A percentile compares a stretch with the other conserved stretches of the same genome.
Conservation (phyloP, 2,113 vertebrate species). For the Malurus melanocephalus region DNA sequence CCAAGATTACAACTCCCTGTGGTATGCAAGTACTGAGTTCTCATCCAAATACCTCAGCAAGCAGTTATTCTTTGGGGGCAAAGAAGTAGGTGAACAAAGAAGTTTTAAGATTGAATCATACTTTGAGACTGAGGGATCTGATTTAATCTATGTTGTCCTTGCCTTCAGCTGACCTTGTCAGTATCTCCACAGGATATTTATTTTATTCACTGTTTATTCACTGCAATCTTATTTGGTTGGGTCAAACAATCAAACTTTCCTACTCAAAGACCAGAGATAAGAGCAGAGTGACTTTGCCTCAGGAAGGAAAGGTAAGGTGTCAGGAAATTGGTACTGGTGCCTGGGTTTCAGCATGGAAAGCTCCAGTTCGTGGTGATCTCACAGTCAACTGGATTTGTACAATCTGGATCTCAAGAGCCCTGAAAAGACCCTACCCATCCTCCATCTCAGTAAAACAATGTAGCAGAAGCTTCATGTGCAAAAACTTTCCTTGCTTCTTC, state of each 20-base stretch:
- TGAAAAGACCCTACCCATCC: neutral
- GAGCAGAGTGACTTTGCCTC: neutral
- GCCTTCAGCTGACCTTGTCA: neutral
- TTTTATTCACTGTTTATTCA: neutral
- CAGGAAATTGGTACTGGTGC: neutral
- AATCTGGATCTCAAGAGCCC: neutral
- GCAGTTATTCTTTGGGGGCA: neutral
- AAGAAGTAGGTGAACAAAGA: neutral
- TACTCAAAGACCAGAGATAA: neutral
- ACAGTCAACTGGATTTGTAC: neutral
- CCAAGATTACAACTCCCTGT: neutral
- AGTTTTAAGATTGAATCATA: neutral
- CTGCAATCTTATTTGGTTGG: neutral
- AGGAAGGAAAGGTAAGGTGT: neutral
- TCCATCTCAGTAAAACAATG: neutral
- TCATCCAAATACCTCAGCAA: neutral
- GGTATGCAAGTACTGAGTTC: neutral
- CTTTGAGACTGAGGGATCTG: neutral
- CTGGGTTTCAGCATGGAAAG: neutral
- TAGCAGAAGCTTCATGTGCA: neutral
- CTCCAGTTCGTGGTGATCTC: neutral
- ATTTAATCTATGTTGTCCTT: neutral
- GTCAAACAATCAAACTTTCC: neutral
- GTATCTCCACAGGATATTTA: neutral
- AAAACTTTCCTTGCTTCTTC: neutral